These are phyloP conservation scores for Ophioninae sp. DNA, from an alignment of 2,888 invertebrate species.

Conservation along the genomic window DNA sequence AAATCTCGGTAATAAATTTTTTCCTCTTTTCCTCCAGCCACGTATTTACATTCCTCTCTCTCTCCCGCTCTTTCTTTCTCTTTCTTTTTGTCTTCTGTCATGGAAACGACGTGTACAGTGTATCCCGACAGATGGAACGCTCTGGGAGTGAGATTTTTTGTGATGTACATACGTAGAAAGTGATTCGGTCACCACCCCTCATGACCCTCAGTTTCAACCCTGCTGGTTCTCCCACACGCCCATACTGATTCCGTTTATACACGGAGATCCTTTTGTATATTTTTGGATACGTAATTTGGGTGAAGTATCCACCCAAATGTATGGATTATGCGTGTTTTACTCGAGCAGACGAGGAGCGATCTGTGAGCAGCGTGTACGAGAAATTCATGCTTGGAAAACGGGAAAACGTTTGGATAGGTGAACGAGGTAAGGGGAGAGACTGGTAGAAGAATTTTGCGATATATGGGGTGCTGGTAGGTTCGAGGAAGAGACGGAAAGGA, in stretches of 20 bases:
- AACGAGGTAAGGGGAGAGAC: slow-evolving; percentile 2
- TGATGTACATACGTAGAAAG: not conserved
- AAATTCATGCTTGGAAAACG: slow-evolving; percentile 10
- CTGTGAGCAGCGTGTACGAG: not conserved
- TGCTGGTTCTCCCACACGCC: not conserved
- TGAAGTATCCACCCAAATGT: not conserved
- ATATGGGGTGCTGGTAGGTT: slow-evolving; percentile 41
- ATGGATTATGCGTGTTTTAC: slow-evolving; percentile 9
- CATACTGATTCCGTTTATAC: not conserved
- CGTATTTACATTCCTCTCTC: too few relatives aligned
- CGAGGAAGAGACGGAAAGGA: slow-evolving; percentile 17
- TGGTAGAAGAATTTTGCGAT: slow-evolving; percentile 47
- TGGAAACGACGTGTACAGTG: not conserved
- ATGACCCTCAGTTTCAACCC: not conserved
- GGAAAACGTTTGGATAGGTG: not conserved
- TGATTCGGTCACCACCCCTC: not conserved
- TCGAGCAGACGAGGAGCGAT: not conserved
- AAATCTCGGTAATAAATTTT: slow-evolving; percentile 53
- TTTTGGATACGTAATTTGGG: not conserved
- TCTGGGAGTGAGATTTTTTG: not conserved
- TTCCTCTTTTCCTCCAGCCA: not conserved
- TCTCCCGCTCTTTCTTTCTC: not conserved
- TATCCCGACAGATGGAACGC: not conserved
- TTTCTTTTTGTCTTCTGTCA: not conserved
- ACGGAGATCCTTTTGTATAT: not conserved